Conservation (phyloP, 2,888 invertebrate genomes). For the Eupithecia subfuscata region DNA sequence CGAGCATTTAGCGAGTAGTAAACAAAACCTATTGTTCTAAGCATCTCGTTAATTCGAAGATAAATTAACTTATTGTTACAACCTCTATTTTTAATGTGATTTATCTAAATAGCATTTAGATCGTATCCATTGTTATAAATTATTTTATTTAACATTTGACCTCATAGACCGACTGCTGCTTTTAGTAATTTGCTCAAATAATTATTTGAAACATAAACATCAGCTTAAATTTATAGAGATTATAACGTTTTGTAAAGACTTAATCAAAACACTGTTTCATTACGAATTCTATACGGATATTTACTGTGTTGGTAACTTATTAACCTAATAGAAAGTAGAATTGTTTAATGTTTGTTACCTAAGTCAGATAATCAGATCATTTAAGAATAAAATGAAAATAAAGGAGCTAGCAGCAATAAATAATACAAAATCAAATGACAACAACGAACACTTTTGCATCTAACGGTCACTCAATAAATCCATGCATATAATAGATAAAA, state of each 20-base stretch:
- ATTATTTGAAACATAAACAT: slow-evolving; percentile 7
- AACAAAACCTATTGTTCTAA: slow-evolving; percentile 53
- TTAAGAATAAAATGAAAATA: not conserved
- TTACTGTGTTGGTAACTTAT: not conserved
- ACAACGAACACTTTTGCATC: not conserved
- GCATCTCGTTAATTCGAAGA: slow-evolving; percentile 53
- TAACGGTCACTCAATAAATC: not conserved
- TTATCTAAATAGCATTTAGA: slow-evolving; percentile 33
- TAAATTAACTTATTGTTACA: slow-evolving; percentile 48
- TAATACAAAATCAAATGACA: not conserved
- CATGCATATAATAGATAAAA: not conserved
- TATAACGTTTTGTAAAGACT: not conserved
- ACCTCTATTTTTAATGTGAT: slow-evolving; percentile 38
- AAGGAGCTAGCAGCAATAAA: not conserved
- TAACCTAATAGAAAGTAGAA: not conserved
- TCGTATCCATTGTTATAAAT: slow-evolving; percentile 12
- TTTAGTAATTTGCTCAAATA: slow-evolving; percentile 5
- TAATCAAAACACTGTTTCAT: slow-evolving; percentile 6
- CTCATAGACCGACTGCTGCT: not conserved
- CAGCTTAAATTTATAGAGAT: slow-evolving; percentile 6
- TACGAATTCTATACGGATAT: not conserved
- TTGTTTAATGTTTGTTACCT: not conserved
- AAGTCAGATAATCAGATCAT: not conserved
- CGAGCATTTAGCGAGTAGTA: slow-evolving; percentile 48
- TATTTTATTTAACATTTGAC: slow-evolving; percentile 8